Evolutionary conservation across 1,140 invertebrate genomes (phyloP).

Genomic region (Phortica variegata): DNA sequence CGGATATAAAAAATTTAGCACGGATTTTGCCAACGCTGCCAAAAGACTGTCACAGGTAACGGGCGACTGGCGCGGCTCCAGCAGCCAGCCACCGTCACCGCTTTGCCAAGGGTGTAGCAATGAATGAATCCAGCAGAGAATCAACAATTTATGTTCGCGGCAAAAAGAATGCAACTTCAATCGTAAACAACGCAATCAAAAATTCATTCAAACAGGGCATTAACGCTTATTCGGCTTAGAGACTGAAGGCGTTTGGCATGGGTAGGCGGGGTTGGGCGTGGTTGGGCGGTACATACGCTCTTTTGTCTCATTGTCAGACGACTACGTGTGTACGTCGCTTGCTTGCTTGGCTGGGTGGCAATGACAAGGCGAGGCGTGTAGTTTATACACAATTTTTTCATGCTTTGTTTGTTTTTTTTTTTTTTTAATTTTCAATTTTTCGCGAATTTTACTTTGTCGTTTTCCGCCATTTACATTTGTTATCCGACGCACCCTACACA

Average conservation of each 20-base stretch:
- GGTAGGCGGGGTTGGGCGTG: conserved; percentile 1
- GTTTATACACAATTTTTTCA: not conserved
- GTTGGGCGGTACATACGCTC: not conserved
- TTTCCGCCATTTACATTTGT: conserved; percentile 41
- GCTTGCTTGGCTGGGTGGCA: conserved; percentile 10
- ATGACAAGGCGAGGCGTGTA: not conserved
- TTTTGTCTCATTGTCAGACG: conserved; percentile 43
- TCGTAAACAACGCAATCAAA: conserved; percentile 58
- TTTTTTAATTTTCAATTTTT: conserved; percentile 50
- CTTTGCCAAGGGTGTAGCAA: not conserved
- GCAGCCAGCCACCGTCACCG: too few relatives aligned
- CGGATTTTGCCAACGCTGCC: conserved; percentile 36
- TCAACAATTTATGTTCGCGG: not conserved
- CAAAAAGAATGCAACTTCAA: conserved; percentile 47
- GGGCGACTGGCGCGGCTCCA: too few relatives aligned
- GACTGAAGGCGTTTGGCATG: not conserved
- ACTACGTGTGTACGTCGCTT: conserved; percentile 15
- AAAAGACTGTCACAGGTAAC: not conserved
- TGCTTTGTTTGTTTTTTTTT: conserved; percentile 2
- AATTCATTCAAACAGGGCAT: conserved; percentile 58
- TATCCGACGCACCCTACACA: too few relatives aligned
- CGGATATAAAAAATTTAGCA: conserved; percentile 34
- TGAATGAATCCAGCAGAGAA: conserved; percentile 8
- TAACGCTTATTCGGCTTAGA: conserved; percentile 56
- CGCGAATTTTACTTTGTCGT: conserved; percentile 3